Evolutionary conservation across 2,888 invertebrate genomes (phyloP).

Genomic region (Nymphalis c-album): DNA sequence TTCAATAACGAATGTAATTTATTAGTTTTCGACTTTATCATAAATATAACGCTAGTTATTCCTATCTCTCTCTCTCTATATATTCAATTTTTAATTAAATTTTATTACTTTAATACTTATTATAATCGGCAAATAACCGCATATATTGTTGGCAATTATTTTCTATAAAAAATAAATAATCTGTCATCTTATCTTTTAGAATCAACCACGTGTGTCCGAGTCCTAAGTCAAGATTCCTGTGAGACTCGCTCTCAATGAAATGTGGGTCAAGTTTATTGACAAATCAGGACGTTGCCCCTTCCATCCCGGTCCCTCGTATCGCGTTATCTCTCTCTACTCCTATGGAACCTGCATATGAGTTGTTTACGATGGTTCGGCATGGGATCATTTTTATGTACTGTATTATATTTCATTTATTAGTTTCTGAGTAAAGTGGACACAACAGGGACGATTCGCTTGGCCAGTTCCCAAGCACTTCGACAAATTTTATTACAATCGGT

Average conservation of each 20-base stretch:
- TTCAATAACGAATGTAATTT: constrained; percentile 1
- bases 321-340: constrained; percentile 29
- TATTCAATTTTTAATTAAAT: too few relatives aligned
- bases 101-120: too few relatives aligned
- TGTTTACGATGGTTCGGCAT: not conserved
- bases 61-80: too few relatives aligned
- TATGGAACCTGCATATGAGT: constrained; percentile 12
- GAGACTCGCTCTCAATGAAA: constrained; percentile 73
- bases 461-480: too few relatives aligned
- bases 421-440: not conserved
- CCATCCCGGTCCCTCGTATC: constrained; percentile 38
- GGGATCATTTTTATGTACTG: constrained; percentile 1
- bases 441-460: too few relatives aligned
- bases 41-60: too few relatives aligned
- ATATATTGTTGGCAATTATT: too few relatives aligned
- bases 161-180: not conserved
- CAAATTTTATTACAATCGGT: too few relatives aligned
- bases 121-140: too few relatives aligned
- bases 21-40: not conserved
- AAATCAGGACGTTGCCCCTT: constrained; percentile 77
- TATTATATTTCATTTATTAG: not conserved
- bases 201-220: constrained; percentile 41
- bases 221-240: constrained; percentile 57
- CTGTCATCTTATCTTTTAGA: not conserved
- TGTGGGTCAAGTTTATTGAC: constrained; percentile 81